These are phyloP conservation scores for Dreissena rostriformis DNA, from an alignment of 1,140 invertebrate species.

Conservation along the genomic window DNA sequence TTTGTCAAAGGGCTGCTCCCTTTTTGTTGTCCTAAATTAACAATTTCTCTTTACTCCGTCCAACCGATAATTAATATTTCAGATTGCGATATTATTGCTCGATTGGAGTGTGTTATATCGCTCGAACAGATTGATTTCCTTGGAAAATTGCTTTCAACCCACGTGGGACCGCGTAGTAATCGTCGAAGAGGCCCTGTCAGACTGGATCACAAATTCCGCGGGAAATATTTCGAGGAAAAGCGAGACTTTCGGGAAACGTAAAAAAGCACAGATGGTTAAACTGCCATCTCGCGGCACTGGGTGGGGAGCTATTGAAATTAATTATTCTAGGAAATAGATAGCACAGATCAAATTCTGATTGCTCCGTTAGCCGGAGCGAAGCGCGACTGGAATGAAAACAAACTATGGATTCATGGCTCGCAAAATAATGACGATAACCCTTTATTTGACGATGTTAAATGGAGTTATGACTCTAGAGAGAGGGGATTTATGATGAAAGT, in stretches of 20 bases:
- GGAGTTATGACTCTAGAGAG: conserved; percentile 36
- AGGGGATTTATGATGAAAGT: conserved; percentile 29
- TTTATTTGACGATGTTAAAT: conserved; percentile 53
- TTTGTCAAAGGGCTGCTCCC: not conserved
- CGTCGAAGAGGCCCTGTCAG: conserved; percentile 23
- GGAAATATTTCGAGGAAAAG: not conserved
- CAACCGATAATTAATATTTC: conserved; percentile 60
- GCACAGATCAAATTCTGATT: conserved; percentile 54
- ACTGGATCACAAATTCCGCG: not conserved
- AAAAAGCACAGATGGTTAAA: conserved; percentile 57
- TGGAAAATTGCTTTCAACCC: conserved; percentile 46
- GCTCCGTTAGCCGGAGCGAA: conserved; percentile 20
- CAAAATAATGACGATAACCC: conserved; percentile 53
- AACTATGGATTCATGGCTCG: conserved; percentile 55
- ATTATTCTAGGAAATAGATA: conserved; percentile 60
- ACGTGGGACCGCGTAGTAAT: conserved; percentile 31
- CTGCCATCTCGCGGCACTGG: conserved; percentile 39
- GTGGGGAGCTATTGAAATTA: conserved; percentile 57
- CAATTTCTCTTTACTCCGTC: conserved; percentile 46
- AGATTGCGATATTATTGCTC: conserved; percentile 60
- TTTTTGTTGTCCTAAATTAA: conserved; percentile 48
- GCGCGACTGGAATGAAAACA: conserved; percentile 52
- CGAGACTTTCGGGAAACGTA: conserved; percentile 7
- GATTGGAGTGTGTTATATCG: conserved; percentile 60
- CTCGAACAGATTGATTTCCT: conserved; percentile 58